Evolutionary conservation across 1,140 invertebrate genomes (phyloP).

Genomic region (Nasonia vitripennis): DNA sequence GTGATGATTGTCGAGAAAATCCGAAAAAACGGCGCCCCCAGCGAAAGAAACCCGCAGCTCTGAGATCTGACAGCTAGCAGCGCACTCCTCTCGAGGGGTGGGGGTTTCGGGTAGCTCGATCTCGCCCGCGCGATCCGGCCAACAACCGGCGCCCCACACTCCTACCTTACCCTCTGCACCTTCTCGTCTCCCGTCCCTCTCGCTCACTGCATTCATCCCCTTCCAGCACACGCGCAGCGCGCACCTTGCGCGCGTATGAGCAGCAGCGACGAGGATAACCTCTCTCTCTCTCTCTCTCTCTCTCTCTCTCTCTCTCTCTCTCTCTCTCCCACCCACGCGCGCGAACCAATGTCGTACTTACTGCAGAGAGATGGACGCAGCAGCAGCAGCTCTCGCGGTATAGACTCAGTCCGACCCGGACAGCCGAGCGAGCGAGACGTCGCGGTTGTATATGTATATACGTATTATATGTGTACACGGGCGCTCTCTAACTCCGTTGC

Average conservation of each 20-base stretch:
- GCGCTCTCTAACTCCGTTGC: background rate
- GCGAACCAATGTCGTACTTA: too few species aligned
- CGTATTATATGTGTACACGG: constrained; percentile 49
- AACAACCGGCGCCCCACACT: background rate
- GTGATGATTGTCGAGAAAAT: background rate
- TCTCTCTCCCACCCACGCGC: too few species aligned
- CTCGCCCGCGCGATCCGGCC: too few species aligned
- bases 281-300: too few species aligned
- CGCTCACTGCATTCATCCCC: background rate
- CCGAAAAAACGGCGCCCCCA: background rate
- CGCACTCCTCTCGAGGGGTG: background rate
- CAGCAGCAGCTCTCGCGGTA: constrained; percentile 9
- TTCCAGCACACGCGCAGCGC: background rate
- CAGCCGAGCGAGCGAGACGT: constrained; percentile 67
- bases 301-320: too few species aligned
- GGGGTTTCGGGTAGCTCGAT: background rate
- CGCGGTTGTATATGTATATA: background rate
- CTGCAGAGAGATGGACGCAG: background rate
- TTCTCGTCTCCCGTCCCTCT: background rate
- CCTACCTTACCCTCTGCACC: background rate
- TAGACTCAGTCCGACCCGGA: constrained; percentile 71
- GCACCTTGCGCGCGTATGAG: too few species aligned
- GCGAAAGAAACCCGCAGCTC: too few species aligned
- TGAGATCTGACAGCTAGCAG: background rate
- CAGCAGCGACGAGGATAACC: too few species aligned